Evolutionary conservation across 2,888 invertebrate genomes (phyloP).

Genomic region (Cotesia congregata): DNA sequence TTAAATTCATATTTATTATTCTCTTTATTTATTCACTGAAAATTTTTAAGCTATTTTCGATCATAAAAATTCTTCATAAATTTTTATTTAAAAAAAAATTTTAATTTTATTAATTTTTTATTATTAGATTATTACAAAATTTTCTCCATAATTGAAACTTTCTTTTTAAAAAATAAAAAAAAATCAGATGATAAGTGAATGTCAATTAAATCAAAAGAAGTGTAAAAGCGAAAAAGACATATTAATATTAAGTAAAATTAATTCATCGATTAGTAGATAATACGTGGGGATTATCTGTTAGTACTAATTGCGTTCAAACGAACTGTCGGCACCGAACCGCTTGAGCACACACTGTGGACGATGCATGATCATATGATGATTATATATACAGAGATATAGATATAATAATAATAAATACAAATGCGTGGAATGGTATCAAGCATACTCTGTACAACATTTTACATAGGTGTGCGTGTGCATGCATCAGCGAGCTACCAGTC

Average conservation of each 20-base stretch:
- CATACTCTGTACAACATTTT: slow-evolving; percentile 19
- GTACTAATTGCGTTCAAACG: slow-evolving; percentile 68
- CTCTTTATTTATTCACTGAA: no score
- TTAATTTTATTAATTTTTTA: neutral
- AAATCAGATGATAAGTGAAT: no score
- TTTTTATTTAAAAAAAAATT: neutral
- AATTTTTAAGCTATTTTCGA: no score
- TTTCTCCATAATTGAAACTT: no score
- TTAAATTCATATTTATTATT: no score
- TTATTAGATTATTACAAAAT: neutral
- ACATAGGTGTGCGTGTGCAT: slow-evolving; percentile 9
- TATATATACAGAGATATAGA: slow-evolving; percentile 1
- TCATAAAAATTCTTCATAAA: slow-evolving; percentile 1
- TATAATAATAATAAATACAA: neutral
- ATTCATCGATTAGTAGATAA: slow-evolving; percentile 50
- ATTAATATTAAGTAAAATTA: slow-evolving; percentile 43
- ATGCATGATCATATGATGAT: slow-evolving; percentile 7
- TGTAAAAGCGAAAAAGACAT: neutral
- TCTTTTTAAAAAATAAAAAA: no score
- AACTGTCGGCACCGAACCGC: slow-evolving; percentile 65
- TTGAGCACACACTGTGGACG: slow-evolving; percentile 30
- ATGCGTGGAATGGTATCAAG: slow-evolving; percentile 5
- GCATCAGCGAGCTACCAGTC: slow-evolving; percentile 51
- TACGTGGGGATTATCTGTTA: slow-evolving; percentile 57
- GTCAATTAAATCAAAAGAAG: neutral